Conservation (phyloP, 1,140 invertebrate species). For the Neotoxoptera formosana region DNA sequence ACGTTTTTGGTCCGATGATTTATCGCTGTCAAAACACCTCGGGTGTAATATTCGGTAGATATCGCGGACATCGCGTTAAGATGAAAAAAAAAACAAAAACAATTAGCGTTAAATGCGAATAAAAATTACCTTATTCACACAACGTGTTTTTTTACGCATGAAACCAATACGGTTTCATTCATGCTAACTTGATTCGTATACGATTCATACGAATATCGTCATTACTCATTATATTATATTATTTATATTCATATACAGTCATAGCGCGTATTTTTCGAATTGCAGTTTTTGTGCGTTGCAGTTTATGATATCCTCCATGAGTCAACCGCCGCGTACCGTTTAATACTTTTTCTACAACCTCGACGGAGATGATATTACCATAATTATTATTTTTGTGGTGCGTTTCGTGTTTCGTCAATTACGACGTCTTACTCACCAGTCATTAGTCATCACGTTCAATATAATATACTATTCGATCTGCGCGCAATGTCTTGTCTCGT, state of each 20-base stretch:
- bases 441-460: neutral
- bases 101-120: neutral
- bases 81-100: neutral
- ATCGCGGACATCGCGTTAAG: neutral
- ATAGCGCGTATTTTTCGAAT: neutral
- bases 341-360: neutral
- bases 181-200: neutral
- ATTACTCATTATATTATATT: neutral
- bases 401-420: neutral
- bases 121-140: neutral
- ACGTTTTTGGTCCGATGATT: neutral
- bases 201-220: neutral
- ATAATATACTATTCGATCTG: neutral
- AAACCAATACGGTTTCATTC: conserved; percentile 29
- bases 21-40: conserved; percentile 21
- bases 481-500: neutral
- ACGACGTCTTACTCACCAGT: neutral
- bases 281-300: neutral
- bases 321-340: neutral
- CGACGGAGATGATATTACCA: neutral
- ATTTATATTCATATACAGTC: too few relatives aligned
- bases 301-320: neutral
- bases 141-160: neutral
- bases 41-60: neutral
- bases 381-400: neutral